These are phyloP conservation scores for Tinea pellionella DNA, from an alignment of 2,888 invertebrate genomes.

Conservation along the genomic window DNA sequence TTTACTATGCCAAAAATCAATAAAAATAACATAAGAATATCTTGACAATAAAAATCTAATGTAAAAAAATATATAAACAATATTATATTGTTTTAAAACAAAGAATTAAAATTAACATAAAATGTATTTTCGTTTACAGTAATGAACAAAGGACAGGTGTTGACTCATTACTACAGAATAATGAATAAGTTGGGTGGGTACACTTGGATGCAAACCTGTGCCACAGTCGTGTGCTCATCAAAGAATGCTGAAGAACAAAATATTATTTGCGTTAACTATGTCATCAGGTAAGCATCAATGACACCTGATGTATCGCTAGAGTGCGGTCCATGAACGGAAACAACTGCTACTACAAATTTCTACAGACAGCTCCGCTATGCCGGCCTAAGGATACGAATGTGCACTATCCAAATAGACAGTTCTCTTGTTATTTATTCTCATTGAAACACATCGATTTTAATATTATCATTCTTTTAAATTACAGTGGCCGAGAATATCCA, in stretches of 20 bases:
- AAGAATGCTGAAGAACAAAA: conserved; percentile 98
- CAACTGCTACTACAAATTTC: no score
- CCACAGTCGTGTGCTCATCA: conserved; percentile 94
- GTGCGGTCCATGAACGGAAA: no score
- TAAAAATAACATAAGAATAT: no score
- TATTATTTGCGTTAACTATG: conserved; percentile 97
- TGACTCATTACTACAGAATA: conserved; percentile 94
- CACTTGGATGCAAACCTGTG: conserved; percentile 97
- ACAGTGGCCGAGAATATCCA: conserved; percentile 87
- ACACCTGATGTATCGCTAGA: conserved; percentile 18
- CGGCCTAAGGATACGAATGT: no score
- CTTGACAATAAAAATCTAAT: no score
- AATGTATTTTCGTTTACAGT: conserved; percentile 71
- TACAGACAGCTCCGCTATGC: no score
- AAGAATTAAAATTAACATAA: conserved; percentile 19
- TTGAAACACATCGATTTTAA: not conserved
- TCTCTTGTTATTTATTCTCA: no score
- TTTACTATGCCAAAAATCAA: no score
- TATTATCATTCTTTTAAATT: conserved; percentile 24
- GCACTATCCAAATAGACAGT: no score
- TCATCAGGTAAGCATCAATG: conserved; percentile 81
- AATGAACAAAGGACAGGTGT: conserved; percentile 95
- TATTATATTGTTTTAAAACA: not conserved
- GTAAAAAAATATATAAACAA: not conserved
- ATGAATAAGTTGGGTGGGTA: conserved; percentile 97